phyloP scores from a whole-genome alignment of 2,113 vertebrate genomes.

The Ptilonorhynchus violaceus region DNA sequence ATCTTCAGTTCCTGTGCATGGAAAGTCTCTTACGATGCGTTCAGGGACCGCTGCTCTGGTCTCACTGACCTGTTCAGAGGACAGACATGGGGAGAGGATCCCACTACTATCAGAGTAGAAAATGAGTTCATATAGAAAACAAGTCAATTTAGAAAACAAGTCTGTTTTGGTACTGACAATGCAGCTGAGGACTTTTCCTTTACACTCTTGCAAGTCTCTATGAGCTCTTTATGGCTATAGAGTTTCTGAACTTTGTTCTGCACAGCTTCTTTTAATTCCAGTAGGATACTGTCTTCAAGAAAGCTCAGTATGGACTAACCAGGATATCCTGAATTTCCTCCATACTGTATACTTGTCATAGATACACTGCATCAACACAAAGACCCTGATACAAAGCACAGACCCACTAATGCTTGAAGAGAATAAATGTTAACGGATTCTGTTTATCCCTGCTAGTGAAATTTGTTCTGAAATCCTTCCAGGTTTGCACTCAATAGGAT shows the following conservation, averaged over 20 bases:
- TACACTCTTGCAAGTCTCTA: background rate
- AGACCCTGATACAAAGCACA: background rate
- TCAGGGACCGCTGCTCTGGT: background rate
- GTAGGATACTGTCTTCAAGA: background rate
- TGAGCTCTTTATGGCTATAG: background rate
- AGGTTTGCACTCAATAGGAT: background rate
- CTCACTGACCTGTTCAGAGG: background rate
- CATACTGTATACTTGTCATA: background rate
- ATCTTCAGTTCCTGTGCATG: background rate
- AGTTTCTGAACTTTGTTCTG: background rate
- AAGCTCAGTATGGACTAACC: background rate
- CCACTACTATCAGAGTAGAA: background rate
- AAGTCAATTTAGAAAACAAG: background rate
- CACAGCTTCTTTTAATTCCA: background rate
- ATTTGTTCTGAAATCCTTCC: conserved; percentile 26
- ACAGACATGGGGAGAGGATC: background rate
- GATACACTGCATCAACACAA: background rate
- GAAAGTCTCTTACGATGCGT: background rate
- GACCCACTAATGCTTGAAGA: background rate
- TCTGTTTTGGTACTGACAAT: background rate
- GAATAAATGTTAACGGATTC: background rate
- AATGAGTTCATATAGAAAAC: background rate
- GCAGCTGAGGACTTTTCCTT: background rate
- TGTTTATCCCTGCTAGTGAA: conserved; percentile 1
- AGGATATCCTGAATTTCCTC: background rate